Evolutionary conservation across 2,113 vertebrate species (phyloP).

Genomic region (Trochalopteron elliotii): DNA sequence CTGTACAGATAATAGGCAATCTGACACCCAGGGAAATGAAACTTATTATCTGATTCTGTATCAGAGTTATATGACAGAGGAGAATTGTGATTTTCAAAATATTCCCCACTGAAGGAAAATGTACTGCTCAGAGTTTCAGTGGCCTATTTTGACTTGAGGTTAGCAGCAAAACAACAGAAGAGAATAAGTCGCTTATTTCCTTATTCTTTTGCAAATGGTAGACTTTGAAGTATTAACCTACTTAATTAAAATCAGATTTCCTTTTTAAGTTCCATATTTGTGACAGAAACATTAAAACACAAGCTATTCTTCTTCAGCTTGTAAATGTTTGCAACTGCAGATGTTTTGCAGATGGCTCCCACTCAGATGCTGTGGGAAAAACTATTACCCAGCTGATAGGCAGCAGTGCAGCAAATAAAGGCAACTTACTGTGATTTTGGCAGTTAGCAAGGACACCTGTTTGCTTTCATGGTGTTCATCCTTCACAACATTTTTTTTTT

Average conservation of each 20-base stretch:
- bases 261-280: not conserved
- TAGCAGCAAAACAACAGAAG: not conserved
- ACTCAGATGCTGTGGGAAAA: not conserved
- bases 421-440: not conserved
- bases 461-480: not conserved
- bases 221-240: not conserved
- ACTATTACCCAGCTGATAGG: not conserved
- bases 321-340: not conserved
- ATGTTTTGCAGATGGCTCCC: not conserved
- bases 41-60: not conserved
- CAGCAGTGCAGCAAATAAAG: not conserved
- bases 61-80: not conserved
- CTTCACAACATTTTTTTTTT: not conserved
- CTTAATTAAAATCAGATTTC: not conserved
- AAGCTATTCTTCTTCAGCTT: not conserved
- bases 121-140: not conserved
- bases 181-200: not conserved
- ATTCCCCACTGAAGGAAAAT: not conserved
- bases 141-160: not conserved
- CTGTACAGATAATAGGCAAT: not conserved
- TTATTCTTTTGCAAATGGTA: not conserved
- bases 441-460: not conserved
- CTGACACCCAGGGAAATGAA: conserved; percentile 30
- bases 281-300: not conserved
- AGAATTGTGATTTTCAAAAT: not conserved